Conservation (phyloP, 2,113 vertebrate species). For the Prinia subflava region DNA sequence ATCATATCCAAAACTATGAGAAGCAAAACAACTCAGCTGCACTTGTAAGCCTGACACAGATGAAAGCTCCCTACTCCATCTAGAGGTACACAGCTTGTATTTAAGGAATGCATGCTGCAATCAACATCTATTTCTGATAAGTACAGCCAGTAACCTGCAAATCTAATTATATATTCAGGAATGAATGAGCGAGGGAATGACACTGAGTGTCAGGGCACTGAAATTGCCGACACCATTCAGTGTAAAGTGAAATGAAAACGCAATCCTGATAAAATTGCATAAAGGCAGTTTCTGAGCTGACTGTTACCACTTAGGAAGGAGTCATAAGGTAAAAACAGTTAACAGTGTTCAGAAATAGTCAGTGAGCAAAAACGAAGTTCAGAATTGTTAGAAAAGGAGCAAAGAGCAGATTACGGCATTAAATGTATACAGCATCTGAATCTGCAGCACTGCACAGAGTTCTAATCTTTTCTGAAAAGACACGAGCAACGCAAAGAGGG, state of each 20-base stretch:
- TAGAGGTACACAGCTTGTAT: not conserved
- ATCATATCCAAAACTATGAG: not conserved
- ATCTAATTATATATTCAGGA: not conserved
- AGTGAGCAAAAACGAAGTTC: not conserved
- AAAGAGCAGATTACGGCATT: not conserved
- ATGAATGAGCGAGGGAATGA: not conserved
- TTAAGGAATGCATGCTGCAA: not conserved
- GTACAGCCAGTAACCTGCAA: not conserved
- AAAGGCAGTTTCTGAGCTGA: not conserved
- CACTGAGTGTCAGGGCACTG: not conserved
- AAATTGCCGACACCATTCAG: not conserved
- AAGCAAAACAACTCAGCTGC: not conserved
- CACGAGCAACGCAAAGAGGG: accelerated
- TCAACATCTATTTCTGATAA: not conserved
- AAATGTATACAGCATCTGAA: not conserved
- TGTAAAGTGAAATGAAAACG: not conserved
- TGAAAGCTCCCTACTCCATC: not conserved
- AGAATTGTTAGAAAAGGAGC: not conserved
- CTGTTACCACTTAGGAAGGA: not conserved
- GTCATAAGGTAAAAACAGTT: not conserved
- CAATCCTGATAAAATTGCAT: not conserved
- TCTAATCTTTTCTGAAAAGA: not conserved
- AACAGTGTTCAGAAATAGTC: not conserved
- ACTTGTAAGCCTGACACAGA: not conserved
- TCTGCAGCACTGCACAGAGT: not conserved